Evolutionary conservation across 2,797 vertebrate species (phyloP), one percentile per base, ranked within the genome.

Genomic region (Acanthopagrus latus): DNA sequence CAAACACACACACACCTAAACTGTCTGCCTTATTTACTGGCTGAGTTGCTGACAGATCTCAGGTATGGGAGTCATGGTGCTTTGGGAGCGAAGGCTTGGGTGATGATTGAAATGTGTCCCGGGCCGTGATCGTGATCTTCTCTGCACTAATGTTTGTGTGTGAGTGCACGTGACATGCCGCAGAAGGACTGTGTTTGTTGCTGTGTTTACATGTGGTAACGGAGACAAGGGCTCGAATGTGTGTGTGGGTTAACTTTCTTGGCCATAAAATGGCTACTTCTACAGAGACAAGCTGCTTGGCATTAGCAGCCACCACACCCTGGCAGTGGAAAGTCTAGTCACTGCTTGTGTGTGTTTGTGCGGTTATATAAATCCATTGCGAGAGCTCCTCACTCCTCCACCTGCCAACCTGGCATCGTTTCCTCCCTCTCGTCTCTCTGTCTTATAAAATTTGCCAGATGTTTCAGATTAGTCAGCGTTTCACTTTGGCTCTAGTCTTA

Each of bases 391-490:
- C 64, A 71, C 65, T 88, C 76, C 84, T 87, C 85, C 89, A 91
- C 89, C 87, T 92, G 90, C 91, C 87, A 92, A 87, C 80, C 81
- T 88, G 87, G 85, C 80, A 91, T 65, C 60, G 77, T 66, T 60
- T 50, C 67, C 83, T 66, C 68, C 67, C 64, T 59, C 74, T 79
- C 55, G 29, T 69, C 56, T 59, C 70, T 77, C 52, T 74, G 43
- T 81, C 88, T 86, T 77, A 64, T 92, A 90, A 93, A 93, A 82
- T 63, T 52, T 79, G 64, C 87, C 90, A 91, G 90, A 91, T 93
- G 91, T 94, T 92, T 78, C 78, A 82, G 85, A 93, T 94, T 92
- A 93, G 88, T 91, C 89, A 90, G 88, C 80, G 74, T 92, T 89
- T 91, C 81, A 82, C 70, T 86, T 86, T 88, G 88, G 86, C 87